phyloP scores from a whole-genome alignment of 2,888 invertebrate genomes.

The Eupithecia tripunctaria region DNA sequence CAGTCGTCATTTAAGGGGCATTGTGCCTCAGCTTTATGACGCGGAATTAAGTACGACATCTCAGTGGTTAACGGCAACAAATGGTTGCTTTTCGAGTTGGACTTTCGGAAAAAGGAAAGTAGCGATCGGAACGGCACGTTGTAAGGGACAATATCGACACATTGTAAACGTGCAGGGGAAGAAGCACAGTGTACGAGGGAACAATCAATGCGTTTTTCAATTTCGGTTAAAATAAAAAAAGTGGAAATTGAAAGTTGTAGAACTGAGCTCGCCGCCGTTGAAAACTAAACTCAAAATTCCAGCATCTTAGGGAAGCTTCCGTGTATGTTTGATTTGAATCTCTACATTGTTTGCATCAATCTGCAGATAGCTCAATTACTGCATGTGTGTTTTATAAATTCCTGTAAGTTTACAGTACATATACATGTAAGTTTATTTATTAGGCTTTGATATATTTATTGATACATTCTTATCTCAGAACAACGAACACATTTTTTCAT shows the following conservation, averaged over 20 bases:
- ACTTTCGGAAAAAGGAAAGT: background rate
- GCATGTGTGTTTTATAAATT: too few species aligned
- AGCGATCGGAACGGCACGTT: background rate
- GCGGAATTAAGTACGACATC: slow-evolving; percentile 49
- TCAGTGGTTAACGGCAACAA: slow-evolving; percentile 42
- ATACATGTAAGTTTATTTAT: too few species aligned
- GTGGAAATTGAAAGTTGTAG: background rate
- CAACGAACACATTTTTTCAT: background rate
- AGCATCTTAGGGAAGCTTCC: background rate
- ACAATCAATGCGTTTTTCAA: background rate
- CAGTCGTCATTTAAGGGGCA: slow-evolving; percentile 48
- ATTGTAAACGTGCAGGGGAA: background rate
- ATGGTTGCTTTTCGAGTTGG: slow-evolving; percentile 22
- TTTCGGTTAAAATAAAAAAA: background rate
- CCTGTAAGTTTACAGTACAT: too few species aligned
- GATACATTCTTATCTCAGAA: background rate
- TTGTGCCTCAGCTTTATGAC: slow-evolving; percentile 53
- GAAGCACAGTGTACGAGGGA: background rate
- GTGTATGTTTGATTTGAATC: background rate
- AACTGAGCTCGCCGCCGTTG: too few species aligned
- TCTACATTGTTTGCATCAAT: background rate
- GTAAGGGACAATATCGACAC: background rate
- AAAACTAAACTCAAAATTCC: too few species aligned
- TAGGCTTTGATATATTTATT: too few species aligned
- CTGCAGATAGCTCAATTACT: background rate